Base-by-base conservation (phyloP, 2,797 vertebrate genomes). In the Neostethus bicornis region DNA sequence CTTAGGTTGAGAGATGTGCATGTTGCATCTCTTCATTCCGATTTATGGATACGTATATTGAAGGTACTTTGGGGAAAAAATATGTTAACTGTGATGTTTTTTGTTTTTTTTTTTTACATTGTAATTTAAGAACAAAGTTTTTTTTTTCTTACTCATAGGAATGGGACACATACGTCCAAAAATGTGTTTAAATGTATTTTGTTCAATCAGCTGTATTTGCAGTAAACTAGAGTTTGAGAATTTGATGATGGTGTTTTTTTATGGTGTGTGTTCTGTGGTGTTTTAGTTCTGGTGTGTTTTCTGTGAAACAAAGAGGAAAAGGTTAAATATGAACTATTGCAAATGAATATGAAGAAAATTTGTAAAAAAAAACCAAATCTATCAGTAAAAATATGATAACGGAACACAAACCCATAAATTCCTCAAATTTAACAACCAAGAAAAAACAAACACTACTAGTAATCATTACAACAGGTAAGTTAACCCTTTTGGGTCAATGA, bases 81-180 rank as follows among this genome's bases (percentile, higher is more conserved):
- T 49, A 25, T 65, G 31, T 59, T 53, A 48, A 79, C 64, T 81
- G 71, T 80, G 59, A 67, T 13, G 43, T 37, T 17, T 25, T 64
- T 61, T 13, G 43, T 37, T 17, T 25, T 64, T 61, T 74, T 76
- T 73, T 79, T 81, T 79, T 60, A 77, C 59, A 56, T 19, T 83
- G 66, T 88, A 87, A 82, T 77, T 84, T 64, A 79, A 89, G 42
- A 73, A 68, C 32, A 21, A 41, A 70, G 23, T 55, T 59, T 85
- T 81, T 83, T 39, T 80, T 77, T 81, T 83, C 39, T 80, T 77
- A 62, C 43, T 74, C 70, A 86, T 84, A 85, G 85, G 77, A 87
- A 86, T 61, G 17, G 61, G 67, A 78, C 67, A 21, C 20, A 46
- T 0, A 63, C 55, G 75, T 85, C 73, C 68, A 61, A 54, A 74